Conservation (phyloP, 1,140 invertebrate species). For the Listronotus bonariensis region DNA sequence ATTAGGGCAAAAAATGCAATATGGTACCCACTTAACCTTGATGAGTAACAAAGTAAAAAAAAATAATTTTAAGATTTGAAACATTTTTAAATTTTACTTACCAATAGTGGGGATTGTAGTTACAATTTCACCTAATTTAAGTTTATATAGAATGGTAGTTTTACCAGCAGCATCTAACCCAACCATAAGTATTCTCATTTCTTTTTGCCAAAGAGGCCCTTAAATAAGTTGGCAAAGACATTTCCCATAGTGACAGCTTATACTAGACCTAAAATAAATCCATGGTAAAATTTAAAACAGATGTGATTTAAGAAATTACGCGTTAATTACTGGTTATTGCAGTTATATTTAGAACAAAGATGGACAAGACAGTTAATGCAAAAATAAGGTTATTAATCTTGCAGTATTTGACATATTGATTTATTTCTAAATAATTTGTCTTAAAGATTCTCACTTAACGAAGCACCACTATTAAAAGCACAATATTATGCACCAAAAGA, state of each 20-base stretch:
- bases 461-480: not conserved
- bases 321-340: conserved; percentile 25
- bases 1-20: no score
- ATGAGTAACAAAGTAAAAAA: no score
- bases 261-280: conserved; percentile 35
- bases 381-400: conserved; percentile 51
- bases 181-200: conserved; percentile 98
- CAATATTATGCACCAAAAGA: not conserved
- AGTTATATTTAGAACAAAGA: conserved; percentile 50
- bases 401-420: conserved; percentile 52
- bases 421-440: conserved; percentile 27
- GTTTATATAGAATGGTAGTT: conserved; percentile 99
- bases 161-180: conserved; percentile 99
- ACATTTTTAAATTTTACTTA: conserved; percentile 60
- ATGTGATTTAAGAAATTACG: conserved; percentile 25
- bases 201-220: conserved; percentile 97
- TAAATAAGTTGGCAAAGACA: conserved; percentile 85
- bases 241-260: conserved; percentile 69
- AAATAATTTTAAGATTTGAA: no score
- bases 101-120: conserved; percentile 99
- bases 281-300: conserved; percentile 4
- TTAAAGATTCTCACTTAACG: not conserved
- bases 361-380: conserved; percentile 27
- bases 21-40: no score
- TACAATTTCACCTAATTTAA: conserved; percentile 99